phyloP scores from a whole-genome alignment of 1,140 invertebrate genomes.

The Pomacea maculata region DNA sequence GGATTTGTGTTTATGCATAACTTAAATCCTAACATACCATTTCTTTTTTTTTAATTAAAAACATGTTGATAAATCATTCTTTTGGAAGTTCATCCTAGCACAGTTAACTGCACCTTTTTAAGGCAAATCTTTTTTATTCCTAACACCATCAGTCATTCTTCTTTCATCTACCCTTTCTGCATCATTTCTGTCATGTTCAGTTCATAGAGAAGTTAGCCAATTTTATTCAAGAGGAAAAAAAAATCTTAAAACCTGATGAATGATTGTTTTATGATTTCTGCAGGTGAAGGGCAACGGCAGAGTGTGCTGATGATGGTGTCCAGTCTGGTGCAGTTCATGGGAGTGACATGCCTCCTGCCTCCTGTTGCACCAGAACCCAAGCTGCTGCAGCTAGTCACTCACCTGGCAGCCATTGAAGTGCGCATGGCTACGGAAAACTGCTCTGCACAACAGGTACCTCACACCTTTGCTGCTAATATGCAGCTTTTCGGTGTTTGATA shows the following conservation, averaged over 20 bases:
- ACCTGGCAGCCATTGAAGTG: slow-evolving; percentile 89
- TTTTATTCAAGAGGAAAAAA: too few species aligned
- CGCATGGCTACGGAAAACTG: slow-evolving; percentile 91
- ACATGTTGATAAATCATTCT: not conserved
- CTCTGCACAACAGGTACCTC: slow-evolving; percentile 74
- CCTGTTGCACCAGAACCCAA: slow-evolving; percentile 63
- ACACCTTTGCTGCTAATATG: slow-evolving; percentile 39
- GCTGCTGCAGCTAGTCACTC: slow-evolving; percentile 84
- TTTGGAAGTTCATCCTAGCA: not conserved
- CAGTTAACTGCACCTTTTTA: not conserved
- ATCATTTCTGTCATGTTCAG: too few species aligned
- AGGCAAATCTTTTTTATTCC: not conserved
- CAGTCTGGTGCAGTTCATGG: slow-evolving; percentile 81
- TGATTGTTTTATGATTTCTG: not conserved
- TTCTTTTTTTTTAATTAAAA: not conserved
- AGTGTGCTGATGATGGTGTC: slow-evolving; percentile 85
- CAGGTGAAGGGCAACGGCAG: slow-evolving; percentile 83
- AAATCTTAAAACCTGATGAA: too few species aligned
- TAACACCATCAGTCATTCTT: too few species aligned
- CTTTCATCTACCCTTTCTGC: too few species aligned
- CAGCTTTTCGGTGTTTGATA: slow-evolving; percentile 45
- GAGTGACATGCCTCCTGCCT: slow-evolving; percentile 63
- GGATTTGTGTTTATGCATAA: not conserved
- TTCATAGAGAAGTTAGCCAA: too few species aligned
- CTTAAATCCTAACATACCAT: not conserved